Conservation (phyloP, 2,888 invertebrate genomes). For the Bombylius major region DNA sequence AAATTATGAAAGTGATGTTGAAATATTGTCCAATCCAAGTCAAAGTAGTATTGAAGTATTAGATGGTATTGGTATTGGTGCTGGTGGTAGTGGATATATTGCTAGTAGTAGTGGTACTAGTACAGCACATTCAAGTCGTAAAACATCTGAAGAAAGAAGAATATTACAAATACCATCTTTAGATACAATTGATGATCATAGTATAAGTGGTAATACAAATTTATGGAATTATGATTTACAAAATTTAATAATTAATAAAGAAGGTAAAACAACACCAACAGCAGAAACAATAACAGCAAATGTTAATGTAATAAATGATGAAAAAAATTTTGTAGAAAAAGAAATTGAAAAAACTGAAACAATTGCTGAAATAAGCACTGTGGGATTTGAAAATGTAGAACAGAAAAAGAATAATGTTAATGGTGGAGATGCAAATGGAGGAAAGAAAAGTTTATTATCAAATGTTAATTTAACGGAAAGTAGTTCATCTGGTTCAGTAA, state of each 20-base stretch:
- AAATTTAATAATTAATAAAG: background rate
- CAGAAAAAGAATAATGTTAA: background rate
- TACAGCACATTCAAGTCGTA: slow-evolving; percentile 18
- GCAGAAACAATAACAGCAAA: background rate
- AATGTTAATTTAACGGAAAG: slow-evolving; percentile 42
- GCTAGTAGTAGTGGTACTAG: background rate
- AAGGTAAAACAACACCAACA: background rate
- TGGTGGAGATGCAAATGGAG: background rate
- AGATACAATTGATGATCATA: slow-evolving; percentile 37
- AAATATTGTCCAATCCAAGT: slow-evolving; percentile 57
- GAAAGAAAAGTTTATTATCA: slow-evolving; percentile 2
- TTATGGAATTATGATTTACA: background rate
- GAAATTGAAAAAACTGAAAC: background rate
- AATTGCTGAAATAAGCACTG: too few species aligned
- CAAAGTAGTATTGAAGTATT: slow-evolving; percentile 56
- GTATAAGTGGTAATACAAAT: background rate
- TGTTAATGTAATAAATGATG: background rate
- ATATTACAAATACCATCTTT: slow-evolving; percentile 35
- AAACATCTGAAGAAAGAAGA: slow-evolving; percentile 40
- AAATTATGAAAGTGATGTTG: slow-evolving; percentile 52
- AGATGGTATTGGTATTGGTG: slow-evolving; percentile 39
- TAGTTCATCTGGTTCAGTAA: slow-evolving; percentile 49
- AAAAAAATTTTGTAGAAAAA: background rate
- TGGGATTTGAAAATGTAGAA: background rate
- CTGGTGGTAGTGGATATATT: slow-evolving; percentile 20